Evolutionary conservation across 1,140 invertebrate species (phyloP).

Genomic region (Amphibalanus amphitrite): DNA sequence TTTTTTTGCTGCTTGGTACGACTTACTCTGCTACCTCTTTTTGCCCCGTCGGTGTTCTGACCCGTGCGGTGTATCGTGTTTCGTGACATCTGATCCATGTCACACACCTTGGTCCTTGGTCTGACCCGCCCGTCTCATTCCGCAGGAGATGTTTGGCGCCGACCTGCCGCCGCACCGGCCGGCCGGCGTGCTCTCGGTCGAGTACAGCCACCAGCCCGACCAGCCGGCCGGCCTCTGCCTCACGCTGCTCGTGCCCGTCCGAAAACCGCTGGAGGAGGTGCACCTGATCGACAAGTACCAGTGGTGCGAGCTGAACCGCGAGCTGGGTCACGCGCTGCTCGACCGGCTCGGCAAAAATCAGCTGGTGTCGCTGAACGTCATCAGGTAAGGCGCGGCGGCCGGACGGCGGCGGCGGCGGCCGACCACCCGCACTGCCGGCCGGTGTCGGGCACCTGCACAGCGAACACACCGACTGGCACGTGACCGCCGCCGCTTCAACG

Average conservation of each 20-base stretch:
- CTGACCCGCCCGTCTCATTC: conserved; percentile 11
- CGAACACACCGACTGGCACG: too few relatives aligned
- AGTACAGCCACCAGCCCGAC: conserved; percentile 38
- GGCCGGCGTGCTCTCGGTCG: conserved; percentile 52
- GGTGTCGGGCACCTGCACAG: too few relatives aligned
- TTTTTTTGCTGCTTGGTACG: too few relatives aligned
- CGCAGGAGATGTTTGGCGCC: conserved; percentile 64
- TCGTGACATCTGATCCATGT: too few relatives aligned
- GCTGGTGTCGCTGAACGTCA: conserved; percentile 58
- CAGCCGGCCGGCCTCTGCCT: conserved; percentile 47
- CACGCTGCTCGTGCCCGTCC: conserved; percentile 65
- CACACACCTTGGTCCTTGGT: too few relatives aligned
- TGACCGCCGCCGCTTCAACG: too few relatives aligned
- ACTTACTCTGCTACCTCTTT: too few relatives aligned
- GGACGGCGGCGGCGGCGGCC: not conserved
- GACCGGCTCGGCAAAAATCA: conserved; percentile 49
- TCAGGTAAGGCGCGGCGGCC: conserved; percentile 37
- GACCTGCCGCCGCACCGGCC: conserved; percentile 68
- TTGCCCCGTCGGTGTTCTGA: too few relatives aligned
- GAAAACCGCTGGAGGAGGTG: conserved; percentile 29
- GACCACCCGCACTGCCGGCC: too few relatives aligned
- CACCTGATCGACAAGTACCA: conserved; percentile 68
- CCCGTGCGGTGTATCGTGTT: too few relatives aligned
- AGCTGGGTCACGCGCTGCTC: conserved; percentile 48
- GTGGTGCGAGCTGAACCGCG: conserved; percentile 59